These are phyloP conservation scores for Syrista parreyssii DNA, from an alignment of 2,888 invertebrate species.

Conservation along the genomic window DNA sequence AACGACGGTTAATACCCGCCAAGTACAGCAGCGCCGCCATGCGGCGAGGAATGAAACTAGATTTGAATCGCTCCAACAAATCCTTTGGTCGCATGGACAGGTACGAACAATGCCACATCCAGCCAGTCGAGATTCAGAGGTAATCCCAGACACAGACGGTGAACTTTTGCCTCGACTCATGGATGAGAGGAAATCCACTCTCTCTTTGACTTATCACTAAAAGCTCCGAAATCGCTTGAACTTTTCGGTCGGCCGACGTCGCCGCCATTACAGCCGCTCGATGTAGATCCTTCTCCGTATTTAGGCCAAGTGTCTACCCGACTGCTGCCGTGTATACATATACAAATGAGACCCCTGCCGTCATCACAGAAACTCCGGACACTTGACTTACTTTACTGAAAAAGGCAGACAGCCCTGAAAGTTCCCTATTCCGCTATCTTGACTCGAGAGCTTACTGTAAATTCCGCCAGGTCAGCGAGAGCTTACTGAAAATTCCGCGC, in stretches of 20 bases:
- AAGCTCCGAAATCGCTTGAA: conserved; percentile 39
- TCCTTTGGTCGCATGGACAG: background rate
- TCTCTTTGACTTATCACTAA: conserved; percentile 39
- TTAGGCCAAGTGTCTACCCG: conserved; percentile 54
- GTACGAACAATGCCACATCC: background rate
- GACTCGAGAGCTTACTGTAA: conserved; percentile 8
- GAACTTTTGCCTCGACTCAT: background rate
- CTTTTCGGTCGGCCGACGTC: conserved; percentile 36
- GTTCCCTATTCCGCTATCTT: conserved; percentile 20
- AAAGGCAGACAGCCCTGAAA: conserved; percentile 20
- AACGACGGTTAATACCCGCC: background rate
- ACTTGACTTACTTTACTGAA: conserved; percentile 15
- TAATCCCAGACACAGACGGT: conserved; percentile 22
- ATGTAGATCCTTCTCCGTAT: conserved; percentile 41
- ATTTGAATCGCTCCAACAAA: background rate
- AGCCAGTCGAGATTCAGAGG: background rate
- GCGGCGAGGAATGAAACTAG: background rate
- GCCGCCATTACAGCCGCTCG: conserved; percentile 21
- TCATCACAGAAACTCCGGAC: background rate
- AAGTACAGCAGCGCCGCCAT: background rate
- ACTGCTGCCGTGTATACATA: conserved; percentile 31
- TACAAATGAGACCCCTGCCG: conserved; percentile 47
- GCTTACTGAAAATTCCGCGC: background rate
- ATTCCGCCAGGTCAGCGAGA: background rate
- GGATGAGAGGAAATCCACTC: conserved; percentile 10